phyloP scores from a whole-genome alignment of 2,888 invertebrate genomes.

The Melangyna quadrimaculata region DNA sequence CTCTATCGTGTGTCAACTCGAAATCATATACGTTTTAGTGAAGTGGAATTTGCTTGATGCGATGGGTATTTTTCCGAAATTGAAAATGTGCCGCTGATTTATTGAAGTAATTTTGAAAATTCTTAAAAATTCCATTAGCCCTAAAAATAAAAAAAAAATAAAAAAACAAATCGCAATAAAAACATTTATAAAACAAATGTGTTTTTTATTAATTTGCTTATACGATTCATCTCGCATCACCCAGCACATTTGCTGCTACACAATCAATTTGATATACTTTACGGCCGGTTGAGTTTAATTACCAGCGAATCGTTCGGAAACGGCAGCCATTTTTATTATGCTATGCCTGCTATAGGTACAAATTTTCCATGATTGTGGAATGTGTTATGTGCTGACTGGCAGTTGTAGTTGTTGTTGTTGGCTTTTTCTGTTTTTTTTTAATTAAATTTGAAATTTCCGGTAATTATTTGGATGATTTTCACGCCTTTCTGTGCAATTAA shows the following conservation, averaged over 20 bases:
- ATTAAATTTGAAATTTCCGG: constrained; percentile 69
- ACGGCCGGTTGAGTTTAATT: constrained; percentile 69
- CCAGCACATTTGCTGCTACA: constrained; percentile 3
- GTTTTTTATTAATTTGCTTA: constrained; percentile 56
- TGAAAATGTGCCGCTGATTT: constrained; percentile 64
- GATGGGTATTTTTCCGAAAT: constrained; percentile 26
- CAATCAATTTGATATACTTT: constrained; percentile 68
- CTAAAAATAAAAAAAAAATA: constrained; percentile 14
- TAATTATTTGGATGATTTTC: constrained; percentile 64
- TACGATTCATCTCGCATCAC: constrained; percentile 33
- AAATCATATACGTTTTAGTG: constrained; percentile 66
- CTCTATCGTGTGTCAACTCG: constrained; percentile 41
- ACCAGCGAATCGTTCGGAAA: constrained; percentile 39
- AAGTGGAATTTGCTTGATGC: constrained; percentile 53
- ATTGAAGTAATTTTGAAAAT: constrained; percentile 68
- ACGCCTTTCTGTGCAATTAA: constrained; percentile 66
- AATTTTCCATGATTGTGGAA: constrained; percentile 32
- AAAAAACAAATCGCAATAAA: not conserved
- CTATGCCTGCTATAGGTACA: not conserved
- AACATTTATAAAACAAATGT: constrained; percentile 37
- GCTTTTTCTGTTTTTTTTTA: constrained; percentile 38
- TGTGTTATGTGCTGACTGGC: constrained; percentile 7
- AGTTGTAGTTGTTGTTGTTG: constrained; percentile 34
- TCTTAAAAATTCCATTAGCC: constrained; percentile 15
- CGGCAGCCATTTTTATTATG: constrained; percentile 38